phyloP scores from a whole-genome alignment of 2,113 vertebrate genomes.

The Rhineura floridana region DNA sequence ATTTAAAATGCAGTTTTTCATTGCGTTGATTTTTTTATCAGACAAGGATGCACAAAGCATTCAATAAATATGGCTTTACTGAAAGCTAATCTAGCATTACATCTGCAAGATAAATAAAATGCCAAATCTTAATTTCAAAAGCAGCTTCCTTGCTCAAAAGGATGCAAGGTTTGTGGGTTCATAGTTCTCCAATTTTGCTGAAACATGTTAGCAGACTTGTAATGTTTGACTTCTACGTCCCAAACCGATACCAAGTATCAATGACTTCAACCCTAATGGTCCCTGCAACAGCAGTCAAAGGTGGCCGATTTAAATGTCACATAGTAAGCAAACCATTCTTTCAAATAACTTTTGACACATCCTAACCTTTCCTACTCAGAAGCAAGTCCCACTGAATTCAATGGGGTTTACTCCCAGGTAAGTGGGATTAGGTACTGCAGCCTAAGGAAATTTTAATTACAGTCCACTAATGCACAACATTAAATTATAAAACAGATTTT shows the following conservation, averaged over 20 bases:
- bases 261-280: neutral
- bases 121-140: constrained; percentile 22
- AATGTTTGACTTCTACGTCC: neutral
- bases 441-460: neutral
- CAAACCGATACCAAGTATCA: neutral
- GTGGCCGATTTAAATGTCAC: neutral
- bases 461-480: neutral
- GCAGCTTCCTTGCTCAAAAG: neutral
- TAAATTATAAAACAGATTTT: neutral
- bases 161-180: neutral
- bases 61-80: neutral
- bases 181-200: constrained; percentile 14
- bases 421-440: no score
- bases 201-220: neutral
- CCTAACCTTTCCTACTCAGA: no score
- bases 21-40: neutral
- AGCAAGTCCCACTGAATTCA: no score
- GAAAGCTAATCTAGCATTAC: neutral
- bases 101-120: constrained; percentile 30
- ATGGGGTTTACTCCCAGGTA: no score
- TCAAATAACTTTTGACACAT: neutral
- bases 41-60: neutral
- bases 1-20: constrained; percentile 10
- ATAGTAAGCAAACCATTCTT: neutral
- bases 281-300: neutral